Percentiles rank a stretch among this genome's conserved stretches.
Evolutionary conservation across 2,113 vertebrate genomes (phyloP).

Genomic region (Amazona vittata): DNA sequence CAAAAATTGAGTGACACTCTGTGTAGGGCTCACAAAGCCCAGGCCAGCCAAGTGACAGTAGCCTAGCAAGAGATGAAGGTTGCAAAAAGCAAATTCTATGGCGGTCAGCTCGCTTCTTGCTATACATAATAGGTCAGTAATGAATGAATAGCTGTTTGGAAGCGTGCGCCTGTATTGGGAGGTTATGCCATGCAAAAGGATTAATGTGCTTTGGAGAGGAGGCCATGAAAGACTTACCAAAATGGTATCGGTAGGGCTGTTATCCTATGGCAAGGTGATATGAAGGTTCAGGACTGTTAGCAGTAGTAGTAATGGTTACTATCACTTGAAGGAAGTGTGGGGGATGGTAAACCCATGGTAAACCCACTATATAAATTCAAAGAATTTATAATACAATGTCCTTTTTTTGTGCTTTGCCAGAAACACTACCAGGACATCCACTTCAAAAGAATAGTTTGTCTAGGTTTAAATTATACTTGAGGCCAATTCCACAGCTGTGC

Average conservation of each 20-base stretch:
- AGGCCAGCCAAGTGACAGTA: neutral
- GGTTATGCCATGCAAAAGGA: neutral
- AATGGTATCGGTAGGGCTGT: rapidly evolving
- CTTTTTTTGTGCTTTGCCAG: neutral
- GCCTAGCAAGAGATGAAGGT: neutral
- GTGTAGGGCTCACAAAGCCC: neutral
- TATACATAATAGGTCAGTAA: neutral
- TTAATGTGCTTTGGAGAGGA: neutral
- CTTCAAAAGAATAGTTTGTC: neutral
- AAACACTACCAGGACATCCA: neutral
- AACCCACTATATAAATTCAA: neutral
- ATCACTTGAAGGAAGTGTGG: neutral
- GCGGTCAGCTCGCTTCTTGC: neutral
- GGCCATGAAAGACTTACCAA: neutral
- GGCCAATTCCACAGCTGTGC: neutral
- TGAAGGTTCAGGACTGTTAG: neutral
- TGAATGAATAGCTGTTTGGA: neutral
- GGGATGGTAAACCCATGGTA: neutral
- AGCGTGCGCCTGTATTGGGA: rapidly evolving
- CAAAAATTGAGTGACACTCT: neutral
- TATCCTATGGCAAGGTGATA: neutral
- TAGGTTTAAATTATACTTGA: neutral
- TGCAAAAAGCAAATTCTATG: neutral
- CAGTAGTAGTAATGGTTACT: neutral
- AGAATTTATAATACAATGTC: neutral